A percentile compares a stretch with the other conserved stretches of the same genome.
phyloP scores from a whole-genome alignment of 2,888 invertebrate species.

The Nephrotoma guestfalica region DNA sequence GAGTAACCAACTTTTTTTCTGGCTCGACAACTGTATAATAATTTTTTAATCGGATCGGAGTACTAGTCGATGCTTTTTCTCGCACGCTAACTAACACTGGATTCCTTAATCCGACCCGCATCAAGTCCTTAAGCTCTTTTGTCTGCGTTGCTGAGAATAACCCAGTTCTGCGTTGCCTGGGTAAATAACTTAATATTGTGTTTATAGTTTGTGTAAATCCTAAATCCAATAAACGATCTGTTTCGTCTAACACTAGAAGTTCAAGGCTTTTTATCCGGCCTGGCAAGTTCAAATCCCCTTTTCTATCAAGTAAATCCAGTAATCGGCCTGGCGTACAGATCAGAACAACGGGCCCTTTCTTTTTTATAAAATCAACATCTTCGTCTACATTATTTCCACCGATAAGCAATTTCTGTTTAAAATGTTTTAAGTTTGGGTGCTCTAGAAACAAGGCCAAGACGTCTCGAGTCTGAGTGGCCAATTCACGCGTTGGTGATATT shows the following conservation, averaged over 20 bases:
- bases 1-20: slow-evolving; percentile 63
- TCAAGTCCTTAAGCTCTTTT: slow-evolving; percentile 77
- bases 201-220: slow-evolving; percentile 79
- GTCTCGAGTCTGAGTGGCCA: slow-evolving; percentile 78
- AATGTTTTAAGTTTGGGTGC: slow-evolving; percentile 34
- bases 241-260: slow-evolving; percentile 88
- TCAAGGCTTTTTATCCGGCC: slow-evolving; percentile 67
- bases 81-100: slow-evolving; percentile 82
- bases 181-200: slow-evolving; percentile 78
- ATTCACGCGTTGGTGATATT: slow-evolving; percentile 89
- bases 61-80: slow-evolving; percentile 64
- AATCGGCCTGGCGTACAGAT: slow-evolving; percentile 92
- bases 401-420: slow-evolving; percentile 49
- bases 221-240: slow-evolving; percentile 83
- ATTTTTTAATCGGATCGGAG: slow-evolving; percentile 56
- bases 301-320: slow-evolving; percentile 66
- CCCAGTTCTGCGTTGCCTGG: slow-evolving; percentile 86
- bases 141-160: slow-evolving; percentile 99
- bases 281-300: slow-evolving; percentile 52
- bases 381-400: slow-evolving; percentile 72
- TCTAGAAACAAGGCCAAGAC: slow-evolving; percentile 40
- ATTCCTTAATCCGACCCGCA: slow-evolving; percentile 86
- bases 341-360: slow-evolving; percentile 66
- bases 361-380: slow-evolving; percentile 52
- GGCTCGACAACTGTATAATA: slow-evolving; percentile 66